Percentiles rank a stretch among this genome's conserved stretches.
Conservation (phyloP, 2,888 invertebrate genomes). For the Lumbricus terrestris region DNA sequence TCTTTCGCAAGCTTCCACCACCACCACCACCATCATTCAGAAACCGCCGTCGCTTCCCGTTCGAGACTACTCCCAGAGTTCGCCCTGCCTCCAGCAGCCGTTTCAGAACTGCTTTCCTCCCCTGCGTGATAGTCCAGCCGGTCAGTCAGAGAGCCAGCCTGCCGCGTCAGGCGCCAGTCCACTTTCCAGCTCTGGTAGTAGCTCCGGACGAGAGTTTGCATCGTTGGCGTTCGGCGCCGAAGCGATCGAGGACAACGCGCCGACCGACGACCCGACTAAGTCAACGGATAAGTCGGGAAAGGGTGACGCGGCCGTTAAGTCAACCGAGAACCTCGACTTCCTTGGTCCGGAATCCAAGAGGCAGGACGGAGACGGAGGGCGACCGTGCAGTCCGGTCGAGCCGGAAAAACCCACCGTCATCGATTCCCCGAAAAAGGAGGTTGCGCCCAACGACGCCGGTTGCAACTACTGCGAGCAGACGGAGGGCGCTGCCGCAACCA, state of each 20-base stretch:
- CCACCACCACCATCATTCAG: too few relatives aligned
- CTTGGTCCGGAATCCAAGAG: background rate
- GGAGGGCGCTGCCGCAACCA: background rate
- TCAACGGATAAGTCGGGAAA: slow-evolving; percentile 18
- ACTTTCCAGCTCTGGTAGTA: background rate
- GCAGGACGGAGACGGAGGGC: background rate
- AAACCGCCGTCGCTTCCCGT: background rate
- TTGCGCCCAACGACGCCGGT: background rate
- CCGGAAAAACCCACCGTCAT: background rate
- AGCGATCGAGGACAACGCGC: slow-evolving; percentile 10
- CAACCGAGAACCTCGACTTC: background rate
- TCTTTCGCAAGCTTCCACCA: slow-evolving; percentile 14
- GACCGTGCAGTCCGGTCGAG: background rate
- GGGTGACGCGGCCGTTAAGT: slow-evolving; percentile 17
- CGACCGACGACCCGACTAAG: slow-evolving; percentile 24
- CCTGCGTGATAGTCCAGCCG: background rate
- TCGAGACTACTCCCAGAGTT: background rate
- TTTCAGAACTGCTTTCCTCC: slow-evolving; percentile 15
- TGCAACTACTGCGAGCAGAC: slow-evolving; percentile 10
- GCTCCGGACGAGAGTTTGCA: background rate
- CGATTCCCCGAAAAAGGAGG: background rate
- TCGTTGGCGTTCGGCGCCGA: background rate
- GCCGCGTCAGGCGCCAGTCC: background rate
- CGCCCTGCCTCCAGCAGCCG: slow-evolving; percentile 7
- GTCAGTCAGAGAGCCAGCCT: background rate